Evolutionary conservation across 2,113 vertebrate genomes (phyloP).

Genomic region (Misgurnus mizolepis): DNA sequence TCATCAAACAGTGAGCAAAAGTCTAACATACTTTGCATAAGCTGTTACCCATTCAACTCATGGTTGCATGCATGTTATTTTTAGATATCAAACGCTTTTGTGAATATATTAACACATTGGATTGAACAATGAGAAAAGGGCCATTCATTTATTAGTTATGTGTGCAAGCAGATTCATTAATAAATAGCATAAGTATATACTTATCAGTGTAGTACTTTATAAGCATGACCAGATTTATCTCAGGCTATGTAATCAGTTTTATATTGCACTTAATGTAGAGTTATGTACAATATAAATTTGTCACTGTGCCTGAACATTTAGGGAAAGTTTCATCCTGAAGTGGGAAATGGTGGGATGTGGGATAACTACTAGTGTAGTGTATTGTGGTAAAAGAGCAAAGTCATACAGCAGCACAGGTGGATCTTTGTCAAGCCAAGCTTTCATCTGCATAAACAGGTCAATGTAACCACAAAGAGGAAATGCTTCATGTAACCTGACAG

Average conservation of each 20-base stretch:
- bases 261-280: slow-evolving; percentile 3
- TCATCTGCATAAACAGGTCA: not conserved
- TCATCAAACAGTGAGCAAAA: slow-evolving; percentile 6
- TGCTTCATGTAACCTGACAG: slow-evolving; percentile 42
- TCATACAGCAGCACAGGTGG: slow-evolving; percentile 54
- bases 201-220: not conserved
- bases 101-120: slow-evolving; percentile 33
- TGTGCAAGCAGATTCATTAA: not conserved
- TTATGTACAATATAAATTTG: not conserved
- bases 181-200: not conserved
- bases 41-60: slow-evolving; percentile 27
- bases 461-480: slow-evolving; percentile 23
- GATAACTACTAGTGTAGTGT: not conserved
- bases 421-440: slow-evolving; percentile 55
- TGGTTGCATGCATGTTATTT: slow-evolving; percentile 33
- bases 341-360: too few relatives aligned
- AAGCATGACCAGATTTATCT: not conserved
- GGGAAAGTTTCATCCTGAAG: slow-evolving; percentile 38
- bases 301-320: slow-evolving; percentile 1
- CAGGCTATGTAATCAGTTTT: not conserved
- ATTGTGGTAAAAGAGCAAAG: slow-evolving; percentile 46
- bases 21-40: slow-evolving; percentile 28
- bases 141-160: not conserved
- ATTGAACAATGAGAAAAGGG: not conserved
- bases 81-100: slow-evolving; percentile 20